Evolutionary conservation across 2,888 invertebrate genomes (phyloP), one percentile per base, ranked within the genome.

Genomic region (Rhagonycha lutea): DNA sequence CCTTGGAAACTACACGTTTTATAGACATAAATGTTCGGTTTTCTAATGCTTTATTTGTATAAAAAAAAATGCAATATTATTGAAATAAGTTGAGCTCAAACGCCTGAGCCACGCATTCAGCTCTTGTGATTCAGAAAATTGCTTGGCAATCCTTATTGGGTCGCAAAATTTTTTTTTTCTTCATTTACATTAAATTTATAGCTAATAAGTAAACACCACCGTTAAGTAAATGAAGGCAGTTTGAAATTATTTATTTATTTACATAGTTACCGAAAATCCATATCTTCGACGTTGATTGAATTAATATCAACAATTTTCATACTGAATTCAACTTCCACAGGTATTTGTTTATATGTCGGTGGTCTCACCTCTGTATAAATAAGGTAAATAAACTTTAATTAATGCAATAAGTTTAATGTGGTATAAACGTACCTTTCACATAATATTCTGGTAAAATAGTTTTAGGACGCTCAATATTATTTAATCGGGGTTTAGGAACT

Each of bases 291-390:
- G 85, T 95, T 95, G 81, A 96, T 95, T 23, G 95, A 95, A 87
- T 95, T 95, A 78, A 96, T 95, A 86, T 96, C 95, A 79, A 95
- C 94, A 61, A 96, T 93, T 86, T 94, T 94, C 85, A 96, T 93
- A 84, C 94, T 94, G 88, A 95, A 94, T 83, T 94, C 93, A 63
- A 96, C 94, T 80, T 91, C 89, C 73, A 95, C 93, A 32, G 95
- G 94, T 76, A 92, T 91, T 65, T 93, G 93, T 83, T 92, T 92
- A 74, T 89, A 89, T 12, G 94, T 92, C 68, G 94, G 94, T 14
- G 95, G 95, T 81, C 94, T 91, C 87, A 95, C 92, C 90, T 95
- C 95, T 95, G 73, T 26, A 82, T 80, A 77, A 23, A 70, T 12
- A 47, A 47, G 12, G 1, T 18, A 18, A 62, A 23, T 23, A 10